Evolutionary conservation across 2,797 vertebrate species (phyloP).

Genomic region (Ctenosaura bakeri): DNA sequence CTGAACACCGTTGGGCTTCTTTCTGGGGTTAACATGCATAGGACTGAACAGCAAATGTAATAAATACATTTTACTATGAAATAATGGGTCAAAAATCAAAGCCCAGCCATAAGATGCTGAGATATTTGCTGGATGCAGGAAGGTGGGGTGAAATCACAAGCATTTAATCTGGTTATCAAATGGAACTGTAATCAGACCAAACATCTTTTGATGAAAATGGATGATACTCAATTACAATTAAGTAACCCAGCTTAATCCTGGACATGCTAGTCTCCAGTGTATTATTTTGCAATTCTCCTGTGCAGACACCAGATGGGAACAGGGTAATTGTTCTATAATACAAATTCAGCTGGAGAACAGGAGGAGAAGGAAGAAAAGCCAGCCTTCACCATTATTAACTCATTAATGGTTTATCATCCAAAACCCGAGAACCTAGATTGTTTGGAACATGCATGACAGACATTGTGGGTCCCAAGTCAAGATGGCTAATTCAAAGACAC

Average conservation of each 20-base stretch:
- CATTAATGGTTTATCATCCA: conserved; percentile 61
- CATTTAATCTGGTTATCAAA: conserved; percentile 42
- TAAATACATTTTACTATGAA: conserved; percentile 4
- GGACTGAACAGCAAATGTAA: neutral
- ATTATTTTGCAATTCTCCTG: conserved; percentile 62
- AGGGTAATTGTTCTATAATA: conserved; percentile 66
- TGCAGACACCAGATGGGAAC: conserved; percentile 73
- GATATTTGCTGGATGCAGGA: neutral
- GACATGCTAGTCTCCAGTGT: conserved; percentile 9
- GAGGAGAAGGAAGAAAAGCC: conserved; percentile 40
- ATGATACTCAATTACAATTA: conserved; percentile 58
- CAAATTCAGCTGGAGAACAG: conserved; percentile 34
- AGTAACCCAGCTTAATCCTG: conserved; percentile 62
- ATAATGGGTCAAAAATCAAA: conserved; percentile 21
- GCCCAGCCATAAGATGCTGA: neutral
- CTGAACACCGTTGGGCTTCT: neutral
- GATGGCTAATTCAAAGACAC: conserved; percentile 46
- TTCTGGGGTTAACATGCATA: neutral
- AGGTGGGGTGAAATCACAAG: conserved; percentile 16
- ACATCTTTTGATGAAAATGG: conserved; percentile 33
- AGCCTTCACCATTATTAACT: conserved; percentile 59
- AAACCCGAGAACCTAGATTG: conserved; percentile 28
- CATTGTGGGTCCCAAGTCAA: conserved; percentile 33
- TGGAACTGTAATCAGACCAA: conserved; percentile 37
- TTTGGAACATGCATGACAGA: conserved; percentile 50